Base-by-base conservation (phyloP, 2,113 vertebrate species). In the Oreotrochilus melanogaster region DNA sequence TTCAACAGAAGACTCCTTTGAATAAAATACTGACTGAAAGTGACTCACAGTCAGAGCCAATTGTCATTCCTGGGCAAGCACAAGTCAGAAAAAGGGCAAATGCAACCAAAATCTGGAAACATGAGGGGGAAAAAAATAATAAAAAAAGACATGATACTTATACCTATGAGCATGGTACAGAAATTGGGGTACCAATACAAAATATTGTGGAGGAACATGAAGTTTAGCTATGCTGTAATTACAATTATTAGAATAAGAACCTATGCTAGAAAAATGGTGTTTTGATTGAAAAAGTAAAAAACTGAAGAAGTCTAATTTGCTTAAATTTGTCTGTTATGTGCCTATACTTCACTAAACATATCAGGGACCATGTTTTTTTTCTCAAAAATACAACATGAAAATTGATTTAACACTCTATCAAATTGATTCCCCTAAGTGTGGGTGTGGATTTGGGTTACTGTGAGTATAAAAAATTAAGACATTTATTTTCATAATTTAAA, bases 281-380 rank as follows among this genome's bases (percentile, higher is more conserved):
- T 90, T 86, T 88, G 62, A 53, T 79, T 76, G 47, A 21, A 83
- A 76, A 95, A 73, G 79, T 54, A 73, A 83, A 65, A 83, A 61
- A 48, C 50, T 35, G 58, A 69, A 50, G 18, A 90, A 73, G 39
- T 61, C 27, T 76, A 30, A 86, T 76, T 66, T 92, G 66, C 8
- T 4, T 17, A 48, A 27, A 84, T n/a, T 57, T 80, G 30, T 79
- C 35, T 83, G 35, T 57, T 60, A 64, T 7, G 7, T n/a, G 35
- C 86, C 75, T 62, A 1, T 35, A 57, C 9, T 80, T 86, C 51
- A 45, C 27, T 45, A 18, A 50, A 70, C 42, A 8, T 61, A 86
- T 62, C 21, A 45, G 28, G 9, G 11, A 86, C 18, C 19, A 60
- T 67, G 82, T 74, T 86, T 37, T 37, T 37, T 37, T 37, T 37